Conservation (phyloP, 1,140 invertebrate species). For the Parasteatoda tepidariorum region DNA sequence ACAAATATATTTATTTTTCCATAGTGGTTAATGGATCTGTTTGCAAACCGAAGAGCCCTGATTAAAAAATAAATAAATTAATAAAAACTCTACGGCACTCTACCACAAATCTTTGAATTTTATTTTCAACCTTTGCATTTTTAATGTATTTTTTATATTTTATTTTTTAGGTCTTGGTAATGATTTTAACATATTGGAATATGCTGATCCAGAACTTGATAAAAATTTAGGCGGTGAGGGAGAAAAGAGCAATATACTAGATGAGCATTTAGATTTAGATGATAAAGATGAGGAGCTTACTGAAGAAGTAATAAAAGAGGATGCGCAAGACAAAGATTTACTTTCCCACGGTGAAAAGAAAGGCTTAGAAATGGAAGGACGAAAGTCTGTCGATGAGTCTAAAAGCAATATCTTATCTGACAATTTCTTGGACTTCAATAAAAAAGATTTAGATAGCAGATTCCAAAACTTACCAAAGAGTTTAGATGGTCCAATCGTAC, state of each 20-base stretch:
- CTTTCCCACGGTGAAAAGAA: constrained; percentile 15
- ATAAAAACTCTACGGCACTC: no score
- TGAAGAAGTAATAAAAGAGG: constrained; percentile 56
- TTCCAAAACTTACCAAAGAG: constrained; percentile 20
- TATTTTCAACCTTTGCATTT: no score
- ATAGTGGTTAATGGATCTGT: no score
- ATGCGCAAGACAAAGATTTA: constrained; percentile 48
- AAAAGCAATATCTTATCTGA: constrained; percentile 19
- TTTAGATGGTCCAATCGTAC: neutral
- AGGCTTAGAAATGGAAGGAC: neutral
- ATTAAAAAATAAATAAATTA: no score
- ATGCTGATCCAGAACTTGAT: constrained; percentile 93
- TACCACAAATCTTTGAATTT: no score
- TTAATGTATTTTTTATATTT: neutral
- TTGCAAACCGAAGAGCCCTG: no score
- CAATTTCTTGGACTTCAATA: constrained; percentile 37
- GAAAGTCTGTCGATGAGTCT: neutral
- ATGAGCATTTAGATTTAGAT: constrained; percentile 69
- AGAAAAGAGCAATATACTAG: constrained; percentile 69
- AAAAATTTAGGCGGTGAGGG: constrained; percentile 68
- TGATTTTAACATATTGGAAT: constrained; percentile 95
- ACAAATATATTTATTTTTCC: no score
- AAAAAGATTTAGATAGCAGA: constrained; percentile 19
- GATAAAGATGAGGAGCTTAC: constrained; percentile 65
- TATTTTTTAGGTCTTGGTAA: constrained; percentile 81